Conservation (phyloP, 2,797 vertebrate species). For the Coccyzus lansbergi region DNA sequence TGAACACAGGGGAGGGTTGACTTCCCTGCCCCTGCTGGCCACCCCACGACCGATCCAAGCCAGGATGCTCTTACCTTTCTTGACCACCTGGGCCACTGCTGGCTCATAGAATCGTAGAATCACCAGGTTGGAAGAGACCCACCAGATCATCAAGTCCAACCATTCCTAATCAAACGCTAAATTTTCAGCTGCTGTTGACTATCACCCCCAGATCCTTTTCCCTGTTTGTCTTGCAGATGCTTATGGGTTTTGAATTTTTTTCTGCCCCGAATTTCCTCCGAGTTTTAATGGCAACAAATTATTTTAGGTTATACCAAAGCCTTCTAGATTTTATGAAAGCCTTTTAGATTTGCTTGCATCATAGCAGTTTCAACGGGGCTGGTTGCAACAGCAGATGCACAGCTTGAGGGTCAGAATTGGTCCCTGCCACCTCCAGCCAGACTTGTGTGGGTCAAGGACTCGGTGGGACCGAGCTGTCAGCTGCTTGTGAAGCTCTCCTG, state of each 20-base stretch:
- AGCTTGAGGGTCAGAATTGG: not conserved
- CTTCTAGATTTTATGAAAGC: not conserved
- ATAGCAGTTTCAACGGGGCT: accelerated
- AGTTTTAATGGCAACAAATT: not conserved
- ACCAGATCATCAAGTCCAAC: no score
- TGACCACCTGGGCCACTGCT: no score
- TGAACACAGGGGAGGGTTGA: no score
- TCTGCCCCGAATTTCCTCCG: not conserved
- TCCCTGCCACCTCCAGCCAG: not conserved
- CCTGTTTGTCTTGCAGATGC: not conserved
- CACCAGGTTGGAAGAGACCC: no score
- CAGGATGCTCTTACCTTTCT: no score
- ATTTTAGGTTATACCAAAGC: not conserved
- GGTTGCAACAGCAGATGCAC: accelerated
- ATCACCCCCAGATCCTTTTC: no score
- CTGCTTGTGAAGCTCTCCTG: slow-evolving; percentile 7
- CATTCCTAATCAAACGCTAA: no score
- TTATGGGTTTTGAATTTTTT: not conserved
- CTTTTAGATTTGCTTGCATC: no score
- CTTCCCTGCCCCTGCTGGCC: no score
- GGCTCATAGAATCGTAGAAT: no score
- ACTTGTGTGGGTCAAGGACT: not conserved
- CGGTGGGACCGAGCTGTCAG: not conserved
- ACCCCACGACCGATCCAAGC: no score
- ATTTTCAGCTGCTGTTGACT: no score